A percentile compares a stretch with the other conserved stretches of the same genome.
These are phyloP conservation scores for Lemur catta DNA, from an alignment of 2,797 vertebrate genomes.

Conservation along the genomic window DNA sequence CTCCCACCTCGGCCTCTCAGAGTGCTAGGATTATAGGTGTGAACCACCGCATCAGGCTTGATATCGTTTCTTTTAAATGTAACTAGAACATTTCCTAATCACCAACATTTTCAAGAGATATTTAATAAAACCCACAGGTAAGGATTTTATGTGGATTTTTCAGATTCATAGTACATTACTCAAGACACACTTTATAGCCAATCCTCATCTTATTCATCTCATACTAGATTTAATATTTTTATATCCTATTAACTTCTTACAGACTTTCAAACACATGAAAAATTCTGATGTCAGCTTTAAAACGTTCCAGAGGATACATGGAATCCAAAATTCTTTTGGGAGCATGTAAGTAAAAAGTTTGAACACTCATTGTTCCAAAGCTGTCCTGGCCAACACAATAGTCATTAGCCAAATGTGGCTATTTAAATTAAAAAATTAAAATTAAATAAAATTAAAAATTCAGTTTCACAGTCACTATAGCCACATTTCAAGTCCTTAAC, in stretches of 20 bases:
- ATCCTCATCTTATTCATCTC: background rate
- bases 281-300: slow-evolving; percentile 3
- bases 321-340: background rate
- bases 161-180: slow-evolving; percentile 24
- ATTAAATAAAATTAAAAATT: background rate
- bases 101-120: background rate
- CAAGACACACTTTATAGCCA: background rate
- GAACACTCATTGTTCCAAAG: background rate
- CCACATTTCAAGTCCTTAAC: background rate
- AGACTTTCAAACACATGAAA: slow-evolving; percentile 16
- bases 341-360: background rate
- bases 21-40: background rate
- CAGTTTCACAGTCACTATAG: background rate
- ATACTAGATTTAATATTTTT: slow-evolving; percentile 29
- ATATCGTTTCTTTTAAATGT: background rate
- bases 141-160: background rate
- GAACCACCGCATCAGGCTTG: background rate
- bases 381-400: background rate
- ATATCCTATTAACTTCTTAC: background rate
- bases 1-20: background rate
- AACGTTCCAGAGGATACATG: background rate
- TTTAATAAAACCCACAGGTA: slow-evolving; percentile 27
- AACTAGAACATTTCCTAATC: slow-evolving; percentile 3
- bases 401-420: background rate
- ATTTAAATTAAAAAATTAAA: background rate